Base-by-base conservation (phyloP, 2,797 vertebrate genomes). In the Amblyraja radiata region DNA sequence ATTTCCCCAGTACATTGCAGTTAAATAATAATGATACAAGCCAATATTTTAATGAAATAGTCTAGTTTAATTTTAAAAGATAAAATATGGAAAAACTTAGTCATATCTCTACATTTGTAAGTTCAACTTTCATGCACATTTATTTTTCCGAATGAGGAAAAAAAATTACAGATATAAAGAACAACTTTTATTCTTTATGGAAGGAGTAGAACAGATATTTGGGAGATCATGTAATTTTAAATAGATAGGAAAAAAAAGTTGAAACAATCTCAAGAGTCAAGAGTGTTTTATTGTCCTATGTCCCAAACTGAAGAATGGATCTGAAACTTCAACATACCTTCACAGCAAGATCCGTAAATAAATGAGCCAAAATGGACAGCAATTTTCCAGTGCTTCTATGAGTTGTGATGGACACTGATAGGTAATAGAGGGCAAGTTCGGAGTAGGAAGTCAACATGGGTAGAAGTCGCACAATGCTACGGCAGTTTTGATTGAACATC, bases 301-400 rank as follows among this genome's bases (percentile, higher is more conserved):
- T 46, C 46, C 46, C 46, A 46, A 46, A 46, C 46, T 63, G 54
- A 86, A 86, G 16, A n/a, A 14, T 63, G 16, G 14, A 32, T 28
- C 28, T 3, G 46, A 46, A 46, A 46, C 58, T 93, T 23, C 21
- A 46, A 71, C 94, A 94, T 96, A 99, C 99, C 97, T 99, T 99
- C 93, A 97, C 97, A 83, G 97, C 97, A 0, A 99, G 97, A 94
- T 99, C 97, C 0, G 98, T 97, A 95, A 99, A 99, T 96, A 99
- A 94, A 94, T 96, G 96, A 36, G 97, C 95, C 93, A 99, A 96
- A 63, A 99, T 97, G 6, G 97, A 98, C 90, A 99, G 97, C 93
- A 99, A 95, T 93, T 99, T 99, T 0, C 97, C 98, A 0, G 97
- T 98, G 95, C 97, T 97, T 83, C 98, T 96, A 94, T 99, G 99